These are phyloP conservation scores for Cryptosula pallasiana DNA, from an alignment of 2,888 invertebrate species.

Conservation along the genomic window DNA sequence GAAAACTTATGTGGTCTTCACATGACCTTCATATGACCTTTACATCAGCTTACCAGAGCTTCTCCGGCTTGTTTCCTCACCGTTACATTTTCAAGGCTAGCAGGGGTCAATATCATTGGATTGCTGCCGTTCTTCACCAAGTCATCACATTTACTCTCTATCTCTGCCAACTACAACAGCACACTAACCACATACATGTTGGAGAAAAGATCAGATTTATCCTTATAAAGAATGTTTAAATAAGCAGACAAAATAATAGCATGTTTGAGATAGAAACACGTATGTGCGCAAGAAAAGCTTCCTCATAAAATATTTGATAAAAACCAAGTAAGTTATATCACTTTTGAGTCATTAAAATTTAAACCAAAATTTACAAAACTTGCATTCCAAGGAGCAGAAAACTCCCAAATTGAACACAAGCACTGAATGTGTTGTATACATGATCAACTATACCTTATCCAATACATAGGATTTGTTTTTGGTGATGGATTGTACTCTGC, in stretches of 20 bases:
- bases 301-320: too few relatives aligned
- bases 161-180: not conserved
- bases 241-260: too few relatives aligned
- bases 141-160: conserved; percentile 63
- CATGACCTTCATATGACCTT: too few relatives aligned
- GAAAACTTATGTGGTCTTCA: conserved; percentile 25
- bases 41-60: conserved; percentile 62
- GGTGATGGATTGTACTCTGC: not conserved
- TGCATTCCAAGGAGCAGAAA: not conserved
- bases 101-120: conserved; percentile 84
- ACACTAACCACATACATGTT: not conserved
- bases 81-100: conserved; percentile 79
- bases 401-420: not conserved
- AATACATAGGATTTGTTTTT: conserved; percentile 11
- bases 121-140: conserved; percentile 75
- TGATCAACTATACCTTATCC: not conserved
- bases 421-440: too few relatives aligned
- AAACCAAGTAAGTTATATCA: too few relatives aligned
- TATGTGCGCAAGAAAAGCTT: too few relatives aligned
- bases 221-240: too few relatives aligned
- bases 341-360: too few relatives aligned
- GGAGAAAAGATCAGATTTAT: too few relatives aligned
- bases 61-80: conserved; percentile 77
- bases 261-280: too few relatives aligned
- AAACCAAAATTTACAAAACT: too few relatives aligned